Evolutionary conservation across 2,888 invertebrate species (phyloP).

Genomic region (Exephanes ischioxanthus): DNA sequence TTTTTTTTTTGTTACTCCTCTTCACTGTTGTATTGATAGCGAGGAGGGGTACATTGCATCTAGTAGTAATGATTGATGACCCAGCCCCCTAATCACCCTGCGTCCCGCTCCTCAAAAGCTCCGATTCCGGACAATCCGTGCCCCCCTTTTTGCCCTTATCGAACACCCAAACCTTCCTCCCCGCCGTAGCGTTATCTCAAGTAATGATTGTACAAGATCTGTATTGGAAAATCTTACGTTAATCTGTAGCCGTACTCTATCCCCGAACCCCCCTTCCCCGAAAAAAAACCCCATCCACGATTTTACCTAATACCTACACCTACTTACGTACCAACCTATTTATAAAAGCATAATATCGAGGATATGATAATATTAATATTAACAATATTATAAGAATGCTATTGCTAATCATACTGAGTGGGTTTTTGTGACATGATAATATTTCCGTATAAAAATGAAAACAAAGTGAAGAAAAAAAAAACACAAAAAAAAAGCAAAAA

Average conservation of each 20-base stretch:
- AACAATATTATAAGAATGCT: slow-evolving; percentile 84
- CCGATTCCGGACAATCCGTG: slow-evolving; percentile 33
- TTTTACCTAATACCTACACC: slow-evolving; percentile 56
- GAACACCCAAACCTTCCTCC: slow-evolving; percentile 22
- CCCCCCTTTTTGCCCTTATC: background rate
- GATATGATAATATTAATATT: slow-evolving; percentile 84
- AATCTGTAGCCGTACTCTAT: slow-evolving; percentile 55
- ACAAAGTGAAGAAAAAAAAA: slow-evolving; percentile 68
- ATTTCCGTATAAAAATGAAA: slow-evolving; percentile 79
- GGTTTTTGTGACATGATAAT: slow-evolving; percentile 84
- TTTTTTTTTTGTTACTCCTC: slow-evolving; percentile 76
- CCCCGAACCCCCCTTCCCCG: slow-evolving; percentile 13
- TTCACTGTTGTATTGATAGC: slow-evolving; percentile 69
- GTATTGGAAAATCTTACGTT: slow-evolving; percentile 67
- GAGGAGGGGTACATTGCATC: slow-evolving; percentile 73
- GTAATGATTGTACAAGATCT: slow-evolving; percentile 71
- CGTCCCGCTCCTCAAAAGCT: slow-evolving; percentile 59
- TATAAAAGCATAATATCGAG: slow-evolving; percentile 85
- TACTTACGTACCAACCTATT: slow-evolving; percentile 78
- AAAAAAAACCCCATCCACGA: slow-evolving; percentile 38
- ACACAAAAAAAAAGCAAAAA: slow-evolving; percentile 39
- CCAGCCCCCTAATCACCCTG: slow-evolving; percentile 67
- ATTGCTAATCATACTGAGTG: slow-evolving; percentile 85
- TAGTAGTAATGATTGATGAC: slow-evolving; percentile 78
- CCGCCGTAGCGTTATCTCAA: slow-evolving; percentile 50